A percentile compares a stretch with the other conserved stretches of the same genome.
Evolutionary conservation across 2,888 invertebrate genomes (phyloP).

Genomic region (Erebia palarica): DNA sequence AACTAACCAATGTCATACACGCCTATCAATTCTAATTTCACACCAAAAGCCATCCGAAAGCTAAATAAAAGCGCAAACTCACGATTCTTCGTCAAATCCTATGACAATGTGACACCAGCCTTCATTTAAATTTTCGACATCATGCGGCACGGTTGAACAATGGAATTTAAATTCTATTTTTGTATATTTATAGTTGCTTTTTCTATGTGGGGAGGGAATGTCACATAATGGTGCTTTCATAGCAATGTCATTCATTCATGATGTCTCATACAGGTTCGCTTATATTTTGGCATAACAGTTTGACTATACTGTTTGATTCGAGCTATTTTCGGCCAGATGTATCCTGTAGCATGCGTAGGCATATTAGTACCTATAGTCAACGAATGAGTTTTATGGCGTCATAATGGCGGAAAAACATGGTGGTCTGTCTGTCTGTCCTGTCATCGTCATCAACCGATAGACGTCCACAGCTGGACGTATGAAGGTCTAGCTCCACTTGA

Average conservation of each 20-base stretch:
- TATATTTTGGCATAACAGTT: neutral
- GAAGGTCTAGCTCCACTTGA: too few species aligned
- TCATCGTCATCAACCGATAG: too few species aligned
- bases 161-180: neutral
- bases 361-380: neutral
- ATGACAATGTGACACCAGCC: conserved; percentile 22
- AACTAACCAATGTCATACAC: neutral
- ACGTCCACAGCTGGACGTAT: too few species aligned
- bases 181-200: neutral
- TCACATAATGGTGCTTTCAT: conserved; percentile 15
- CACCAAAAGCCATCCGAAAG: neutral
- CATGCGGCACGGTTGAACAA: neutral
- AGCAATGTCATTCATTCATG: conserved; percentile 8
- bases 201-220: neutral
- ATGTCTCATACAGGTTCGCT: neutral
- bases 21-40: conserved; percentile 9
- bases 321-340: neutral
- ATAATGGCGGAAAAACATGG: too few species aligned
- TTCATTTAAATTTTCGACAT: conserved; percentile 14
- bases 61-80: conserved; percentile 8
- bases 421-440: too few species aligned
- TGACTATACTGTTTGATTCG: neutral
- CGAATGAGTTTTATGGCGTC: neutral
- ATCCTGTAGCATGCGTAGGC: neutral
- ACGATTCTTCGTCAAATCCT: conserved; percentile 15